phyloP scores from a whole-genome alignment of 2,888 invertebrate species.

The Augiades crinisus region DNA sequence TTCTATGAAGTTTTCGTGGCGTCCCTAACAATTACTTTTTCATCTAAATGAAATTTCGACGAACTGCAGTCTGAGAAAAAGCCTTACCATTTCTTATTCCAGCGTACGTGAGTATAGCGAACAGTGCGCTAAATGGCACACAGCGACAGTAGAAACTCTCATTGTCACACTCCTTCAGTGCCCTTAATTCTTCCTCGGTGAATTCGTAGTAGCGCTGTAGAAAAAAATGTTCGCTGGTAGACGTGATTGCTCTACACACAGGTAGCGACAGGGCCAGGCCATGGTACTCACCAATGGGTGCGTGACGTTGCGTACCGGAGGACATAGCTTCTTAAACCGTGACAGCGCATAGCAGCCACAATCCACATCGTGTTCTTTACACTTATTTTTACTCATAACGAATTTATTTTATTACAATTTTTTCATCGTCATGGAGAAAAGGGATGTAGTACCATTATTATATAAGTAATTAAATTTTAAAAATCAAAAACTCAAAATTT shows the following conservation, averaged over 20 bases:
- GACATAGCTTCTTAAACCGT: slow-evolving; percentile 43
- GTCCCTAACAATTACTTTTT: slow-evolving; percentile 42
- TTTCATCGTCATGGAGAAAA: slow-evolving; percentile 39
- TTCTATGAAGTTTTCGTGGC: slow-evolving; percentile 66
- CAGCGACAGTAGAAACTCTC: slow-evolving; percentile 90
- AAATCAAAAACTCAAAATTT: no score
- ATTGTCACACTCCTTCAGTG: slow-evolving; percentile 87
- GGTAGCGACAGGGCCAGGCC: no score
- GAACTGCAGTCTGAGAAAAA: no score
- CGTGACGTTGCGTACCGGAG: slow-evolving; percentile 54
- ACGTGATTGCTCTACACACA: no score
- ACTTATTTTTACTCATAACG: slow-evolving; percentile 53
- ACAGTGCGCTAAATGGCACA: slow-evolving; percentile 83
- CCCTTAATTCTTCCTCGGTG: slow-evolving; percentile 85
- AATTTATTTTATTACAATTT: slow-evolving; percentile 31
- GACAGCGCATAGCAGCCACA: slow-evolving; percentile 48
- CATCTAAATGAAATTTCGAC: no score
- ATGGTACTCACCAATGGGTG: slow-evolving; percentile 61
- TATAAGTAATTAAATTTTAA: not conserved
- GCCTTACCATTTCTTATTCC: slow-evolving; percentile 83
- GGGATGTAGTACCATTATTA: slow-evolving; percentile 26
- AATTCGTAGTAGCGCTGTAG: slow-evolving; percentile 83
- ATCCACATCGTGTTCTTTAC: slow-evolving; percentile 39
- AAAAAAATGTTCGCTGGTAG: no score
- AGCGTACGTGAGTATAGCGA: slow-evolving; percentile 83